Conservation (phyloP, 2,888 invertebrate species). For the Ophion obscuratus region DNA sequence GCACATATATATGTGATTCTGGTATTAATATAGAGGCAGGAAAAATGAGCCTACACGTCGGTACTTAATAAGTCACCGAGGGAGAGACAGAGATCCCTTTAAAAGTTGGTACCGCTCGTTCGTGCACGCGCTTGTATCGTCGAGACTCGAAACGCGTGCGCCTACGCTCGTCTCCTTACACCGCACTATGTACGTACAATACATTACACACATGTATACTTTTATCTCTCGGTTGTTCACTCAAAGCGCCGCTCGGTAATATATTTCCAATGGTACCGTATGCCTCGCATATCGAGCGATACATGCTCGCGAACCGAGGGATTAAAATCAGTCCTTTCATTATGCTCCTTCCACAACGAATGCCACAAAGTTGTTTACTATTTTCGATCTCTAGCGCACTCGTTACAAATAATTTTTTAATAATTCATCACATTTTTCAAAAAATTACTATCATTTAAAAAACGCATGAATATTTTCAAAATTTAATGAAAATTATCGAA, state of each 20-base stretch:
- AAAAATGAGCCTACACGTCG: slow-evolving; percentile 75
- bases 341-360: slow-evolving; percentile 62
- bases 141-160: slow-evolving; percentile 67
- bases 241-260: slow-evolving; percentile 76
- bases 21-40: slow-evolving; percentile 71
- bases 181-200: slow-evolving; percentile 15
- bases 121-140: slow-evolving; percentile 56
- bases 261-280: slow-evolving; percentile 75
- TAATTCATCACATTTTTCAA: too few relatives aligned
- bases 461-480: too few relatives aligned
- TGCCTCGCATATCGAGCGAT: slow-evolving; percentile 70
- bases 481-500: too few relatives aligned
- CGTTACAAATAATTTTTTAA: too few relatives aligned
- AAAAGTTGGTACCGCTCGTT: slow-evolving; percentile 66
- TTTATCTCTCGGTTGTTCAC: slow-evolving; percentile 63
- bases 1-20: slow-evolving; percentile 36
- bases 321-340: slow-evolving; percentile 65
- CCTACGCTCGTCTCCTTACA: slow-evolving; percentile 73
- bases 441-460: too few relatives aligned
- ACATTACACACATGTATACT: slow-evolving; percentile 25
- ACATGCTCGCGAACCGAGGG: slow-evolving; percentile 60
- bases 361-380: neutral
- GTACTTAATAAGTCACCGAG: slow-evolving; percentile 79
- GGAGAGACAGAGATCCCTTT: slow-evolving; percentile 63
- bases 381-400: too few relatives aligned